phyloP scores from a whole-genome alignment of 2,113 vertebrate genomes.

The Anser brachyrhynchus region DNA sequence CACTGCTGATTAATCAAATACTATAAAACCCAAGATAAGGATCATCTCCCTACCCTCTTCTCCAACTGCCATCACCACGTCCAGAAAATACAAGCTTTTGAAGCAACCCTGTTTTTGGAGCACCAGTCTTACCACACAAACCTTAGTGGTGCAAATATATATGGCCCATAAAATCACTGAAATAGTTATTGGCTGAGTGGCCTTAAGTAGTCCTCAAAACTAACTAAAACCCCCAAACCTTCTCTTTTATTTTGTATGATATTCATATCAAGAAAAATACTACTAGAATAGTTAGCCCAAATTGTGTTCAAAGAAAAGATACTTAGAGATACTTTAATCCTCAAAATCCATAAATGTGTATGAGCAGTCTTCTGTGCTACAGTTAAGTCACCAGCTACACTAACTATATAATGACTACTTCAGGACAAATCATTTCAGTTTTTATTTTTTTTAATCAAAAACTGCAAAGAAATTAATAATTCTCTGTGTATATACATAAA shows the following conservation, averaged over 20 bases:
- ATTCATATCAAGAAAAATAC: background rate
- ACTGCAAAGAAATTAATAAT: background rate
- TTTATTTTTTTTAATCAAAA: background rate
- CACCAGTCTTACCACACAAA: background rate
- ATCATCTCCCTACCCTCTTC: background rate
- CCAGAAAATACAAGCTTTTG: background rate
- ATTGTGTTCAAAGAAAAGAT: background rate
- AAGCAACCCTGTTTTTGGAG: background rate
- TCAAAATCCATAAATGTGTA: background rate
- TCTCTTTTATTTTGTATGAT: background rate
- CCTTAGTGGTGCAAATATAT: background rate
- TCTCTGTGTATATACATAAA: background rate
- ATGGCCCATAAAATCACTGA: background rate
- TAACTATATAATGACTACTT: background rate
- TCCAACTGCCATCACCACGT: background rate
- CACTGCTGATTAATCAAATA: background rate
- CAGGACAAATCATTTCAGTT: background rate
- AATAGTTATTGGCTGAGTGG: background rate
- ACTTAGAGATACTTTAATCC: slow-evolving; percentile 5
- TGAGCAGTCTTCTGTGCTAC: background rate
- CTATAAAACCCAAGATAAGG: background rate
- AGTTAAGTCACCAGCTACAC: background rate
- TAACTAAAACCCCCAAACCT: background rate
- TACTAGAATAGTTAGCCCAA: slow-evolving; percentile 22
- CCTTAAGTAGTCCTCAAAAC: background rate